These are phyloP conservation scores for Epinotia nisella DNA, from an alignment of 2,888 invertebrate species.

Conservation along the genomic window DNA sequence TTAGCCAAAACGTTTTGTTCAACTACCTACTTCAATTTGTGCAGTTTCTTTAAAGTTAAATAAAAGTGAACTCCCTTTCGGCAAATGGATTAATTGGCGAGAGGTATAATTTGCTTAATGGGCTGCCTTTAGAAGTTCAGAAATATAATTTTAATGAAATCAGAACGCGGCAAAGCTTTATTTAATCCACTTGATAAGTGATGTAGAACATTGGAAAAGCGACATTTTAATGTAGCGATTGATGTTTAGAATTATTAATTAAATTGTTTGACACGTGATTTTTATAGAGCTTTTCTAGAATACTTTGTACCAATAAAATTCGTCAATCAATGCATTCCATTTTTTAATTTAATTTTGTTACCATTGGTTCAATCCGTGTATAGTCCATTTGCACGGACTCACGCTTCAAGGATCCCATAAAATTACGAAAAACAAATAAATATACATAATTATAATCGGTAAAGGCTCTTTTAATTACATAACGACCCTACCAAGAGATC, in stretches of 20 bases:
- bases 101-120: slow-evolving; percentile 38
- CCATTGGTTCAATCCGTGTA: too few relatives aligned
- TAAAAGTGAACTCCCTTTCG: slow-evolving; percentile 15
- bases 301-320: not conserved
- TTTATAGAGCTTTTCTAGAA: not conserved
- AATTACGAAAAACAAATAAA: too few relatives aligned
- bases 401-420: too few relatives aligned
- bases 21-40: slow-evolving; percentile 1
- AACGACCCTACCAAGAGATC: too few relatives aligned
- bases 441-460: too few relatives aligned
- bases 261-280: too few relatives aligned
- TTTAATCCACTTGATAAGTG: not conserved
- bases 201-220: not conserved
- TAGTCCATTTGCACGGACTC: too few relatives aligned
- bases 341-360: too few relatives aligned
- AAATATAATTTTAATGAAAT: slow-evolving; percentile 17
- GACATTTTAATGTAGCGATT: not conserved
- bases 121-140: slow-evolving; percentile 11
- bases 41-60: not conserved
- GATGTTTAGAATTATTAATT: not conserved
- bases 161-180: slow-evolving; percentile 1
- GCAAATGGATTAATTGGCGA: slow-evolving; percentile 34
- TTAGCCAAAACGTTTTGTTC: not conserved
- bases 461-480: too few relatives aligned
- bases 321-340: too few relatives aligned